A percentile compares a stretch with the other conserved stretches of the same genome.
Conservation (phyloP, 1,140 invertebrate genomes). For the Bombus turneri region DNA sequence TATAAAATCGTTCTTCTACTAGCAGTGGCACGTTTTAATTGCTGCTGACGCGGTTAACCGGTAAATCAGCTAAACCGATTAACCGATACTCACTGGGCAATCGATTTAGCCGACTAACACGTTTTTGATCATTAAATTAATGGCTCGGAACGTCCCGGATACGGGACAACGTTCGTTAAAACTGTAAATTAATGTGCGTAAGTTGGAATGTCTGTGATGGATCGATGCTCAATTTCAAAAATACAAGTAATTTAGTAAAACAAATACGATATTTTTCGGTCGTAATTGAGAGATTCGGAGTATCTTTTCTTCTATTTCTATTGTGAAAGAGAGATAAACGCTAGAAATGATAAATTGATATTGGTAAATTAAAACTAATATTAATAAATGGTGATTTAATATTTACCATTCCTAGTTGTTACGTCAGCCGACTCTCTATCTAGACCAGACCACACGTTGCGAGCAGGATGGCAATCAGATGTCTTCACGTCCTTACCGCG, state of each 20-base stretch:
- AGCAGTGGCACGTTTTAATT: conserved; percentile 25
- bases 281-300: too few species aligned
- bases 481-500: too few species aligned
- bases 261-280: neutral
- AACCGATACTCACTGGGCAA: conserved; percentile 29
- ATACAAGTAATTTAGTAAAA: neutral
- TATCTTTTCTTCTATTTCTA: too few species aligned
- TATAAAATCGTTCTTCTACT: conserved; percentile 23
- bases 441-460: too few species aligned
- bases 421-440: too few species aligned
- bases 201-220: neutral
- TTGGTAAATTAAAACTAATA: too few species aligned
- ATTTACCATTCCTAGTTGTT: too few species aligned
- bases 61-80: conserved; percentile 33
- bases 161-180: conserved; percentile 24
- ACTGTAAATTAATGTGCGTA: neutral
- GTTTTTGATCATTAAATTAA: conserved; percentile 46
- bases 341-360: too few species aligned
- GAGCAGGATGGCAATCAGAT: too few species aligned
- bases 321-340: too few species aligned
- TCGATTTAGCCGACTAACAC: conserved; percentile 43
- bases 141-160: neutral
- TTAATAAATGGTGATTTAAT: too few species aligned
- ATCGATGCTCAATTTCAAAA: too few species aligned
- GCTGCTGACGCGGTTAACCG: conserved; percentile 39